Percentiles rank a stretch among this genome's conserved stretches.
Evolutionary conservation across 2,888 invertebrate species (phyloP).

Genomic region (Erynnis tages): DNA sequence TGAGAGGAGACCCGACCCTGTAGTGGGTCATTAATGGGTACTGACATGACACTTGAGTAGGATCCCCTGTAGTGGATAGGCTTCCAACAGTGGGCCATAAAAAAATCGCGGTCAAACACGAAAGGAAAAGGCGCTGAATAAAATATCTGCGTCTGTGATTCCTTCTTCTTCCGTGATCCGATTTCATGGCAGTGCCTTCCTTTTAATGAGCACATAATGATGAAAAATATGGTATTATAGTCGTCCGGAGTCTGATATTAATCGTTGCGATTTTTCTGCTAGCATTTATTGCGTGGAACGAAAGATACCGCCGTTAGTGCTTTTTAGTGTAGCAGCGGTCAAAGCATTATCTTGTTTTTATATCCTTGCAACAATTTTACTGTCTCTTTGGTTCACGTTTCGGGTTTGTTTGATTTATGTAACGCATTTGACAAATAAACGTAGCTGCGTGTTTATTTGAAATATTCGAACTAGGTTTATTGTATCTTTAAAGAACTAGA

Average conservation of each 20-base stretch:
- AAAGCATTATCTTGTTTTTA: conserved; percentile 12
- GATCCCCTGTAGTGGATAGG: no score
- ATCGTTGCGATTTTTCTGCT: conserved; percentile 52
- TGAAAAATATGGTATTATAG: conserved; percentile 58
- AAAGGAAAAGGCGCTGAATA: conserved; percentile 36
- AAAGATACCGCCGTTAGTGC: conserved; percentile 45
- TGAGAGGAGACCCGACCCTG: no score
- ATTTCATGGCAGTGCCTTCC: conserved; percentile 53
- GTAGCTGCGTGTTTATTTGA: no score
- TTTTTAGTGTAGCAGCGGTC: conserved; percentile 41
- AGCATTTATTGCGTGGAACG: conserved; percentile 49
- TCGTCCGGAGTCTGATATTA: conserved; percentile 46
- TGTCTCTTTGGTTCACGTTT: neutral
- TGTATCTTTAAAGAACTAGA: no score
- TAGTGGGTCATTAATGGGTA: no score
- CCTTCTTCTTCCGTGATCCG: conserved; percentile 34
- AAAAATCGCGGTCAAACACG: conserved; percentile 28
- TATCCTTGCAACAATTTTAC: neutral
- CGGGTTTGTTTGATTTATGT: neutral
- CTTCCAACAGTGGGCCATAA: no score
- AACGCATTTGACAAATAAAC: neutral
- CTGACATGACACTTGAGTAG: no score
- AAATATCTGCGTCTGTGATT: conserved; percentile 36
- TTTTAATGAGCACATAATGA: conserved; percentile 75
- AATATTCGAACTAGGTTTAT: no score